Percentiles rank a stretch among this genome's conserved stretches.
Conservation (phyloP, 1,140 invertebrate species). For the Lepidurus arcticus region DNA sequence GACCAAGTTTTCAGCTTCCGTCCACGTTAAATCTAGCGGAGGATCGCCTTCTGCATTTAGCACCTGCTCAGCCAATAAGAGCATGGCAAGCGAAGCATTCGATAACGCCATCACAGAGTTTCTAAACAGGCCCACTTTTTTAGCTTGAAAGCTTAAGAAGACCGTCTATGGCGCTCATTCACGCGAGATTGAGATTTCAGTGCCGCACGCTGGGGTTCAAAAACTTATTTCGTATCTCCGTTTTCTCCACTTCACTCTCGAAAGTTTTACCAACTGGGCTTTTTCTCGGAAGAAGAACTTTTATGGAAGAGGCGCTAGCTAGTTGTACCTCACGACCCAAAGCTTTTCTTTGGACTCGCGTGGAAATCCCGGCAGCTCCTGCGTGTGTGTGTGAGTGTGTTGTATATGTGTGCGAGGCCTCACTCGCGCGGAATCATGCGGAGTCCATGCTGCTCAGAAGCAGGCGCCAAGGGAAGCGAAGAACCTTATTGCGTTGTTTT, state of each 20-base stretch:
- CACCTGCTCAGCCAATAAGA: not conserved
- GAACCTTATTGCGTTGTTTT: not conserved
- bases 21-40: not conserved
- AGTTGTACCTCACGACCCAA: not conserved
- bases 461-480: not conserved
- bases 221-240: not conserved
- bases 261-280: not conserved
- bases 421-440: not conserved
- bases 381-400: slow-evolving; percentile 4
- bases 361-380: not conserved
- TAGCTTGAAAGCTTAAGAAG: not conserved
- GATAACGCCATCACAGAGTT: not conserved
- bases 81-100: not conserved
- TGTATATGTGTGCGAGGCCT: not conserved
- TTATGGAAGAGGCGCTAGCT: too few species aligned
- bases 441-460: not conserved
- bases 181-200: not conserved
- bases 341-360: not conserved
- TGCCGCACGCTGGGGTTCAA: not conserved
- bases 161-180: not conserved
- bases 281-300: too few species aligned
- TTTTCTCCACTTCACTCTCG: not conserved
- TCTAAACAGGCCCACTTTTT: not conserved
- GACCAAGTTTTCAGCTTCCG: not conserved
- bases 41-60: not conserved